phyloP scores from a whole-genome alignment of 2,888 invertebrate species.

The Elmis aenea region DNA sequence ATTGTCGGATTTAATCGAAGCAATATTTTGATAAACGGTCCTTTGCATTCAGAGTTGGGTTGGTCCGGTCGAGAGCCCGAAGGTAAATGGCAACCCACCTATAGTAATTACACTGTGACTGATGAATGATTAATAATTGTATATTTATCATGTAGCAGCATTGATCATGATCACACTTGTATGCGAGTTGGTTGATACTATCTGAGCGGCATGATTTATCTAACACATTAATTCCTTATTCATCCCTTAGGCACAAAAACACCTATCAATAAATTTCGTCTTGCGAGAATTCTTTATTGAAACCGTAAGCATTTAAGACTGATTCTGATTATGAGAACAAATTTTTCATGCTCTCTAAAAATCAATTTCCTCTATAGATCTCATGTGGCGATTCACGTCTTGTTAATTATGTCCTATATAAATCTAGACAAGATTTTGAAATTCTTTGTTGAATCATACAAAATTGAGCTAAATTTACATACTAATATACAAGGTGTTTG shows the following conservation, averaged over 20 bases:
- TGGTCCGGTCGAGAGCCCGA: constrained; percentile 21
- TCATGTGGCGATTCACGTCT: too few species aligned
- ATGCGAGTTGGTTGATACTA: constrained; percentile 33
- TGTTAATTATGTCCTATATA: too few species aligned
- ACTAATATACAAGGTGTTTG: too few species aligned
- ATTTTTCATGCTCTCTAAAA: not conserved
- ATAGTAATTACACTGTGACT: constrained; percentile 43
- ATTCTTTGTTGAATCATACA: not conserved
- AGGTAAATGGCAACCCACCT: constrained; percentile 28
- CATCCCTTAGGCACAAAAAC: constrained; percentile 31
- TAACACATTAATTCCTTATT: constrained; percentile 40
- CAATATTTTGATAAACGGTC: too few species aligned
- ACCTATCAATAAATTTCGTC: constrained; percentile 27
- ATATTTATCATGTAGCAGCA: constrained; percentile 41
- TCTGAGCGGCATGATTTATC: constrained; percentile 38
- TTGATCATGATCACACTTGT: constrained; percentile 41
- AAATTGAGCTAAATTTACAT: not conserved
- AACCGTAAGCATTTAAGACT: constrained; percentile 16
- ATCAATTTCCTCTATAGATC: too few species aligned
- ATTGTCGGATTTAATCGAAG: too few species aligned
- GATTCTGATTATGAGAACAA: not conserved
- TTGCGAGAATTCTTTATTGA: constrained; percentile 17
- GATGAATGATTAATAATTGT: constrained; percentile 45
- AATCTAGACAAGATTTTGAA: too few species aligned
- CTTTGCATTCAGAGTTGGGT: too few species aligned